These are phyloP conservation scores for Ligdia adustata DNA, from an alignment of 2,888 invertebrate species.

Conservation along the genomic window DNA sequence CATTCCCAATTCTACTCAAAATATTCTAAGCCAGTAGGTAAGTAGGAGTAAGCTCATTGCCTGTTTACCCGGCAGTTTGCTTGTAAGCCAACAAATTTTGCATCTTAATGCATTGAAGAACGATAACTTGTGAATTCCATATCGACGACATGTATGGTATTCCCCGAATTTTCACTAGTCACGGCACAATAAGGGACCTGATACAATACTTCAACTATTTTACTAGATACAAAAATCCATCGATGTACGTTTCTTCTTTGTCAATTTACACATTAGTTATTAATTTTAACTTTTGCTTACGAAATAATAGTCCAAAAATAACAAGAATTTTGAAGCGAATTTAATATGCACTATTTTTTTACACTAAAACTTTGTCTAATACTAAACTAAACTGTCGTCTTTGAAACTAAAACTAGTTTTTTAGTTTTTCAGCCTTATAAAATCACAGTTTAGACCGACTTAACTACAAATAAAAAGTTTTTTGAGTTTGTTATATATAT, in stretches of 20 bases:
- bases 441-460: not conserved
- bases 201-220: slow-evolving; percentile 23
- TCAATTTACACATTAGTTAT: no score
- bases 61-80: slow-evolving; percentile 9
- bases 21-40: not conserved
- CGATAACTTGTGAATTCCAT: slow-evolving; percentile 49
- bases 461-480: not conserved
- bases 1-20: not conserved
- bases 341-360: no score
- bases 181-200: slow-evolving; percentile 57
- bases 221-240: not conserved
- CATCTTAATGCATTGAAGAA: slow-evolving; percentile 49
- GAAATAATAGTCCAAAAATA: no score
- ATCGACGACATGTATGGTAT: slow-evolving; percentile 63
- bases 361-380: no score
- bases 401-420: not conserved
- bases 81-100: slow-evolving; percentile 40
- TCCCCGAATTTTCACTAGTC: slow-evolving; percentile 53
- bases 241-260: no score
- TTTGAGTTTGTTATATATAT: not conserved
- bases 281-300: no score
- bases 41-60: not conserved
- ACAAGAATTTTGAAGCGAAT: no score
- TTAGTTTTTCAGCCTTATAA: not conserved
- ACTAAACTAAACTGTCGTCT: no score